A percentile compares a stretch with the other conserved stretches of the same genome.
phyloP scores from a whole-genome alignment of 2,797 vertebrate genomes.

The Champsocephalus esox region DNA sequence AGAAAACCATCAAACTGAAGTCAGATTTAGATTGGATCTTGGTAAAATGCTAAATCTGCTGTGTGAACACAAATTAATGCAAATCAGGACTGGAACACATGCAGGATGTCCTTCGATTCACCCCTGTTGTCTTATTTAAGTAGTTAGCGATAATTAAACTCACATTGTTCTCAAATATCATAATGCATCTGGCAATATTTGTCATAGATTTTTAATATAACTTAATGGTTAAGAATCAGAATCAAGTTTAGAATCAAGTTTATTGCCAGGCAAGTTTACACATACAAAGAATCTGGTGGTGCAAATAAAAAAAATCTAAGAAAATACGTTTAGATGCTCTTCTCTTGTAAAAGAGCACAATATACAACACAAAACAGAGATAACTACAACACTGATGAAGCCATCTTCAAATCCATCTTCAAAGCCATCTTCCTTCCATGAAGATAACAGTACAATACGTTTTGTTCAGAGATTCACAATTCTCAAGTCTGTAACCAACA shows the following conservation, averaged over 20 bases:
- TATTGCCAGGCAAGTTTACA: no score
- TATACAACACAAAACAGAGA: no score
- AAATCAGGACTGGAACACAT: slow-evolving; percentile 21
- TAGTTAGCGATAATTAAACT: not conserved
- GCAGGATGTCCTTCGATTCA: not conserved
- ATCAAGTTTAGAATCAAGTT: no score
- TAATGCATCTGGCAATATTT: not conserved
- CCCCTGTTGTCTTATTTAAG: slow-evolving; percentile 4
- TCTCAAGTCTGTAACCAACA: not conserved
- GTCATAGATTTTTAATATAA: not conserved
- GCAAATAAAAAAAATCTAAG: no score
- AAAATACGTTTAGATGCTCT: no score
- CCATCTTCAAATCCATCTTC: no score
- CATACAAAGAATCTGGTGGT: no score
- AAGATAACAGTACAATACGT: no score
- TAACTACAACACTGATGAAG: no score
- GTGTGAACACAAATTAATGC: slow-evolving; percentile 23
- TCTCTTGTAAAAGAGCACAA: no score
- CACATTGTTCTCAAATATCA: not conserved
- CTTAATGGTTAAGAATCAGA: not conserved
- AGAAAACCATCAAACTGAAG: not conserved
- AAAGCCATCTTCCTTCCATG: no score
- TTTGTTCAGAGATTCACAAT: no score
- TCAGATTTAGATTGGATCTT: slow-evolving; percentile 8
- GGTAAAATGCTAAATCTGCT: not conserved